Evolutionary conservation across 1,140 invertebrate genomes (phyloP), one percentile per base, ranked within the genome.

Genomic region (Andricus grossulariae): DNA sequence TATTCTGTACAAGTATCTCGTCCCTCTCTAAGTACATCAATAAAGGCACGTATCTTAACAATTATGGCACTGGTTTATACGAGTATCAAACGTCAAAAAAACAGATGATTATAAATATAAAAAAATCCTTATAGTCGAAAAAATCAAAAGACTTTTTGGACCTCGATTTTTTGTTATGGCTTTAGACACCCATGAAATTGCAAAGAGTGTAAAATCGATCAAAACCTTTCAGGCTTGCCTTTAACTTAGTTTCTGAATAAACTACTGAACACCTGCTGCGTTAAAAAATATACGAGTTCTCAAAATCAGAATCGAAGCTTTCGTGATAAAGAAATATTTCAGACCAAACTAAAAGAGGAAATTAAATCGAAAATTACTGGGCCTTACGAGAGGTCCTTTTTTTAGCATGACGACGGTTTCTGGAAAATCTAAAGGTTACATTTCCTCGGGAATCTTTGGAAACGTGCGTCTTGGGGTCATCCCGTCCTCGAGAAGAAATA

Each of bases 371-470:
- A 66, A 39, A 16, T n/a, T 73, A 74, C 70, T 73, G 50, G 49
- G 71, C 32, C 16, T 25, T 18, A 21, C 7, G 13, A 79, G 18
- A 73, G 15, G 52, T 16, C 50, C 10, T 52, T 18, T 32, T 18
- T 49, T 77, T 25, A 50, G 76, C 57, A 82, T 74, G 74, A 78
- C 73, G 57, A 6, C 57, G 57, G 32, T 81, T 87, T 16, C 86
- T 78, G 6, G 88, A 88, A 60, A 90, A 90, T 18, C 79, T 90
- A 87, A 88, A 90, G 18, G 89, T 77, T 77, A 84, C 81, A 72
- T 90, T 89, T 8, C 89, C 89, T 0, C 83, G 77, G 7, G 74
- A 74, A 70, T 90, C 87, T 11, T 80, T 71, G 11, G 74, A 79
- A 21, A 86, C 86, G 54, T 89, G 88, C n/a, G 83, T 86, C 3